A percentile compares a stretch with the other conserved stretches of the same genome.
Conservation (phyloP, 2,797 vertebrate genomes). For the Catostomus latipinnis region DNA sequence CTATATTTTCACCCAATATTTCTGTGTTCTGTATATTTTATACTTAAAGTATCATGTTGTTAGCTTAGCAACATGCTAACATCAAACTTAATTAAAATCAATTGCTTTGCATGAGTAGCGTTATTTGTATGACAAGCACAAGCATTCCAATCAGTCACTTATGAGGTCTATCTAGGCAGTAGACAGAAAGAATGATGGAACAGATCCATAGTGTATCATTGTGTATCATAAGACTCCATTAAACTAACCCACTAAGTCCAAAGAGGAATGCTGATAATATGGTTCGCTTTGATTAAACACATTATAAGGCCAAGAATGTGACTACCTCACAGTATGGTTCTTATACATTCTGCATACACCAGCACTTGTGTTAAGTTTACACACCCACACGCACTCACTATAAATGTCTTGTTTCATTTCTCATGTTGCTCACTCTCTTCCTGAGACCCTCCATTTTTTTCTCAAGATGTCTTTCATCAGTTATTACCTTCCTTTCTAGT, state of each 20-base stretch:
- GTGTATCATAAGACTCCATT: constrained; percentile 51
- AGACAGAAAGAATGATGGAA: too few species aligned
- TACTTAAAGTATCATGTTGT: too few species aligned
- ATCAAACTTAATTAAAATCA: too few species aligned
- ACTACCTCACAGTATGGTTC: constrained; percentile 65
- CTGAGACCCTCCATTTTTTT: constrained; percentile 19
- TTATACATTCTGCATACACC: constrained; percentile 62
- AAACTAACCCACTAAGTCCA: constrained; percentile 59
- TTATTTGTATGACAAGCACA: too few species aligned
- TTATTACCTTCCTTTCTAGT: neutral
- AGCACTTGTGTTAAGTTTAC: constrained; percentile 43
- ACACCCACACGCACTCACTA: neutral
- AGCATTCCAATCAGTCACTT: too few species aligned
- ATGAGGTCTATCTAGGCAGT: too few species aligned
- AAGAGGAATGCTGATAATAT: constrained; percentile 69
- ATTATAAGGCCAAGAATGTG: constrained; percentile 74
- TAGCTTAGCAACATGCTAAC: too few species aligned
- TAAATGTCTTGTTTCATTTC: constrained; percentile 27
- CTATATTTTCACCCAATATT: too few species aligned
- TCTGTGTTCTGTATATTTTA: too few species aligned
- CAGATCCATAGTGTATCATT: neutral
- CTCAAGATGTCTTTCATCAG: neutral
- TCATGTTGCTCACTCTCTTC: constrained; percentile 7
- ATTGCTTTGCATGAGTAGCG: too few species aligned
- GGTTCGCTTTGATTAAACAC: constrained; percentile 76